phyloP scores from a whole-genome alignment of 2,797 vertebrate species.

The Xenopus petersii region DNA sequence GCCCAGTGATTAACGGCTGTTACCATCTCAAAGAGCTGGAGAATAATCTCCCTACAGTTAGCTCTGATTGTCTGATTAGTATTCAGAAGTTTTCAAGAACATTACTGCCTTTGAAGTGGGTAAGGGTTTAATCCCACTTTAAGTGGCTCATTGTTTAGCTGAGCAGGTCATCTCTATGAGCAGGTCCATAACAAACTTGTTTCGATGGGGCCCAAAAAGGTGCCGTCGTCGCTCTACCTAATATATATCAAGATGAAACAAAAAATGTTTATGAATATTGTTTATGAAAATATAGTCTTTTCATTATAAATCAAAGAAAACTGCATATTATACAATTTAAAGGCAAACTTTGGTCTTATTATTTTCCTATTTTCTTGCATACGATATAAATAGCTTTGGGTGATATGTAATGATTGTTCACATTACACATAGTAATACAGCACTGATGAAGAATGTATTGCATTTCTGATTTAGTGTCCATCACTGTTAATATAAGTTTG shows the following conservation, averaged over 20 bases:
- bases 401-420: no score
- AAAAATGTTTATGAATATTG: no score
- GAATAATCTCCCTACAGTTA: constrained; percentile 39
- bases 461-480: no score
- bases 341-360: no score
- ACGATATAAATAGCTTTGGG: no score
- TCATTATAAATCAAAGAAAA: no score
- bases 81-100: constrained; percentile 38
- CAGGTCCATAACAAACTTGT: constrained; percentile 17
- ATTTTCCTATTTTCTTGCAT: no score
- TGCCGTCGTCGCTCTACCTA: neutral
- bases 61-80: constrained; percentile 30
- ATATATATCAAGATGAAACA: neutral
- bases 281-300: no score
- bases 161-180: constrained; percentile 33
- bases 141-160: constrained; percentile 40
- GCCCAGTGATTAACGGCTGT: constrained; percentile 34
- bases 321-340: no score
- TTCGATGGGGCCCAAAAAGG: constrained; percentile 18
- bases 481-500: no score
- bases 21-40: constrained; percentile 39
- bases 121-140: constrained; percentile 42
- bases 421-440: no score
- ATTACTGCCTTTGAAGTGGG: constrained; percentile 40
- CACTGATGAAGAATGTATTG: no score